These are phyloP conservation scores for Tenthredo scrophulariae DNA, from an alignment of 2,888 invertebrate genomes.

Conservation along the genomic window DNA sequence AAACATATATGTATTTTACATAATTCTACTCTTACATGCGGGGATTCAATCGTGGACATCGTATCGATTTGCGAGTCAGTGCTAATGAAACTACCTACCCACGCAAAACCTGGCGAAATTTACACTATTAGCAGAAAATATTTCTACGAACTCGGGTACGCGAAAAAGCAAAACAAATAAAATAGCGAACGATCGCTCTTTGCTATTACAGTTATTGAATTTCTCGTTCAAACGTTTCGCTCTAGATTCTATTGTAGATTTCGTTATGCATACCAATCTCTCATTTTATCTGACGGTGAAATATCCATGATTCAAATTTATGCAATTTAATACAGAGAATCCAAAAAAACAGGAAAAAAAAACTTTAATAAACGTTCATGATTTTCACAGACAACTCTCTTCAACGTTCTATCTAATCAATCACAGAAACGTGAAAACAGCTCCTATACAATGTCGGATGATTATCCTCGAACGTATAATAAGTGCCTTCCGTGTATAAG, in stretches of 20 bases:
- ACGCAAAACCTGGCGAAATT: neutral
- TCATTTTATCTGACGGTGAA: neutral
- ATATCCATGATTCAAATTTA: neutral
- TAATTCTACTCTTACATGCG: neutral
- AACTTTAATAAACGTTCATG: neutral
- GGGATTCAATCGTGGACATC: neutral
- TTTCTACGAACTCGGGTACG: neutral
- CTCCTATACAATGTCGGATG: neutral
- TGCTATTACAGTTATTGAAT: neutral
- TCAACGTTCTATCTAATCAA: neutral
- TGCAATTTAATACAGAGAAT: neutral
- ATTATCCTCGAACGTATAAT: neutral
- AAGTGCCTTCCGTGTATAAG: neutral
- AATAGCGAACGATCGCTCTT: neutral
- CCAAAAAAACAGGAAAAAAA: neutral
- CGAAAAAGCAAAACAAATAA: neutral
- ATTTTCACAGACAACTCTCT: too few species aligned
- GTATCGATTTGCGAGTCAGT: conserved; percentile 23
- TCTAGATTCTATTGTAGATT: neutral
- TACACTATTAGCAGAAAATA: neutral
- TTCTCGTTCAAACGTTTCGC: neutral
- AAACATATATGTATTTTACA: neutral
- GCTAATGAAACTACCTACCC: conserved; percentile 5
- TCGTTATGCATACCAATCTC: neutral
- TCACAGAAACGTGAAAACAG: neutral